phyloP scores from a whole-genome alignment of 2,113 vertebrate species.

The Malurus alboscapulatus region DNA sequence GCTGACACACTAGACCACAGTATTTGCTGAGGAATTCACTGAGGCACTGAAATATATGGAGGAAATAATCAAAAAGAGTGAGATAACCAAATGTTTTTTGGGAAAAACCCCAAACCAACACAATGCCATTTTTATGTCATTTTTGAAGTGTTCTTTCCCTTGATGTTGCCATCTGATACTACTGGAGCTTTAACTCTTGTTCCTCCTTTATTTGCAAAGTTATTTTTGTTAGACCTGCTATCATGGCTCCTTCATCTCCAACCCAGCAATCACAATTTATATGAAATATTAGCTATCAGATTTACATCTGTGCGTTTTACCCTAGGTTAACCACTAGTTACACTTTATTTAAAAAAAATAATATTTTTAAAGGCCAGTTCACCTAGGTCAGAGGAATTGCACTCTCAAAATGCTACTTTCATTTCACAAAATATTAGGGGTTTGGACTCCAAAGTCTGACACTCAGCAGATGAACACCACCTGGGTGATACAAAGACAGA shows the following conservation, averaged over 20 bases:
- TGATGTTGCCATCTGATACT: neutral
- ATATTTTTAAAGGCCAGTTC: neutral
- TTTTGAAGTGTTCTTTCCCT: neutral
- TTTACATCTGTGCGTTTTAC: neutral
- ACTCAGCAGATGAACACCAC: neutral
- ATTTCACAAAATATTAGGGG: neutral
- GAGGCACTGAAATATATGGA: neutral
- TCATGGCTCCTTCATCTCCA: neutral
- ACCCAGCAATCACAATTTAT: neutral
- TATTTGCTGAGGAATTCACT: neutral
- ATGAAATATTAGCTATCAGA: neutral
- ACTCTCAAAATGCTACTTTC: neutral
- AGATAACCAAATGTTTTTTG: neutral
- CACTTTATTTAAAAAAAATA: neutral
- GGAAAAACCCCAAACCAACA: neutral
- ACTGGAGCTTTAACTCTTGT: neutral
- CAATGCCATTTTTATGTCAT: neutral
- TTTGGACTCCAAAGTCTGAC: neutral
- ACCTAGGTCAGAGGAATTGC: neutral
- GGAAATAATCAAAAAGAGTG: neutral
- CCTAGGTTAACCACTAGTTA: neutral
- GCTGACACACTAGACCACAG: neutral
- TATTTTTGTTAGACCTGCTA: neutral
- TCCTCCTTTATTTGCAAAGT: neutral
- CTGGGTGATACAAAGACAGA: neutral